Percentiles rank a stretch among this genome's conserved stretches.
phyloP scores from a whole-genome alignment of 1,140 invertebrate species.

The Drosophila virilis region DNA sequence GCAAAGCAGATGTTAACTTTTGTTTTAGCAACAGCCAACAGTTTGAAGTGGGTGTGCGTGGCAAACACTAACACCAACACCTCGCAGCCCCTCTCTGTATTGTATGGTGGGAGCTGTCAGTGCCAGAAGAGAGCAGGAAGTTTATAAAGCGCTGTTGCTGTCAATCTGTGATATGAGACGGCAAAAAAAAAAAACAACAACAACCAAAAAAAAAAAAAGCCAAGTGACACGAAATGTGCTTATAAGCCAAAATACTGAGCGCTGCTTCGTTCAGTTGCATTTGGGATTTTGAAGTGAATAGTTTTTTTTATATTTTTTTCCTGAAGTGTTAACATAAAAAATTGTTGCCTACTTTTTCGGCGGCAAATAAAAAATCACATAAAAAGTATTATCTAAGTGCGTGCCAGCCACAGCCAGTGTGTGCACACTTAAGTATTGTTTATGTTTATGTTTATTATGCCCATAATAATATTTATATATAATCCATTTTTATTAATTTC shows the following conservation, averaged over 20 bases:
- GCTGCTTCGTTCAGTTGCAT: slow-evolving; percentile 67
- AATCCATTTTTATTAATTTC: slow-evolving; percentile 2
- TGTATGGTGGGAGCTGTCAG: slow-evolving; percentile 28
- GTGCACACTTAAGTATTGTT: slow-evolving; percentile 12
- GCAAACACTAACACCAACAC: slow-evolving; percentile 44
- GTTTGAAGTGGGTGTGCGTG: slow-evolving; percentile 77
- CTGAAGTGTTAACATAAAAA: slow-evolving; percentile 45
- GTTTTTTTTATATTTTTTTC: slow-evolving; percentile 12
- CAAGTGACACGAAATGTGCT: slow-evolving; percentile 78
- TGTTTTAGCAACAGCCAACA: slow-evolving; percentile 77
- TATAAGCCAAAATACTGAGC: slow-evolving; percentile 71
- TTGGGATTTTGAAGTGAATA: slow-evolving; percentile 77
- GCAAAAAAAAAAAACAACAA: slow-evolving; percentile 38
- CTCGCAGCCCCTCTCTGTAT: neutral
- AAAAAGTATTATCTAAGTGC: slow-evolving; percentile 38
- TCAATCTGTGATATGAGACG: slow-evolving; percentile 76
- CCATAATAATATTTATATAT: slow-evolving; percentile 13
- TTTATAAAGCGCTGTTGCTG: slow-evolving; percentile 51
- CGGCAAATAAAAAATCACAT: slow-evolving; percentile 11
- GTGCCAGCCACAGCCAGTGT: slow-evolving; percentile 24
- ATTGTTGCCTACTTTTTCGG: neutral
- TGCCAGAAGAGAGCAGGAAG: slow-evolving; percentile 27
- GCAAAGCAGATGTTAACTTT: slow-evolving; percentile 67
- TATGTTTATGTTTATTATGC: slow-evolving; percentile 6
- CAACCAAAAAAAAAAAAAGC: slow-evolving; percentile 31